Evolutionary conservation across 2,888 invertebrate species (phyloP), one percentile per base, ranked within the genome.

Genomic region (Linnaemya vulpina): DNA sequence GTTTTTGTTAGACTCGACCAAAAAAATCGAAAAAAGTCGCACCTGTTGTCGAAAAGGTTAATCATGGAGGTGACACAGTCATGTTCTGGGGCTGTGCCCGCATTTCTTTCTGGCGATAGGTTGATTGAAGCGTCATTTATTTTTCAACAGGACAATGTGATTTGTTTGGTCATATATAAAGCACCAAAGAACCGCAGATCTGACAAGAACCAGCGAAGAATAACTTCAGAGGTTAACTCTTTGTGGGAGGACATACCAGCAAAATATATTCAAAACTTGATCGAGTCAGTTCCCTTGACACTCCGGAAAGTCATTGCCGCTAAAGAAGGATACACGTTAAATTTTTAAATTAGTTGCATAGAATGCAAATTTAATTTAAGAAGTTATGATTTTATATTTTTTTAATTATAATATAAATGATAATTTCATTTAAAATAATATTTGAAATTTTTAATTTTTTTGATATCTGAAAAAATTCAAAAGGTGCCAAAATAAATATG

Each of bases 161-260:
- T 30, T 67, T 67, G 17, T 71, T 71, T 58, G 71, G 71, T 71
- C 71, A 10, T 30, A 58, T 43, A 58, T 55, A 71, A 58, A 71
- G 71, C 71, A 25, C 55, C 55, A 71, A n/a, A n/a, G n/a, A n/a
- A n/a, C n/a, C n/a, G n/a, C n/a, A n/a, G n/a, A n/a, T n/a, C n/a
- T n/a, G n/a, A 51, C 49, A 51, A 65, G 65, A 67, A 67, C 67
- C 67, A 67, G 25, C 10, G n/a, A 51, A 67, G 67, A 35, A 49
- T 17, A 49, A 40, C 13, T 13, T 49, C 58, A 30, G 58, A 58
- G 15, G 58, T 58, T 13, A 58, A 25, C 30, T 58, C 65, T 46
- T 65, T 46, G 65, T 46, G 43, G 43, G 65, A 65, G 46, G 9
- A 46, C 40, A 46, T 65, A 35, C 58, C 58, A 58, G 51, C 67